Base-by-base conservation (phyloP, 2,888 invertebrate species). In the Acleris emargana region DNA sequence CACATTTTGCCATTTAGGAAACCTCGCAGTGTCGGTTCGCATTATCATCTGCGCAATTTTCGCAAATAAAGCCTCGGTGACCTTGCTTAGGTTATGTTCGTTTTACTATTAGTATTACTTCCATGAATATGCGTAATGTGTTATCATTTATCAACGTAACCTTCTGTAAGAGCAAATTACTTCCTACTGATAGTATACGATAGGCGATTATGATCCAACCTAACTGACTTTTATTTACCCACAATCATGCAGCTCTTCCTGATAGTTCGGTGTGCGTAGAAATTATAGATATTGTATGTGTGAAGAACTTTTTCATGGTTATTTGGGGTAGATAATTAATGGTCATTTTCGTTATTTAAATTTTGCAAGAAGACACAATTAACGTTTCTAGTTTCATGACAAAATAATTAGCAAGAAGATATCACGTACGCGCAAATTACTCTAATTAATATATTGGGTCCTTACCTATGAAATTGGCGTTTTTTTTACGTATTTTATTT, bases 161-260 rank as follows among this genome's bases (percentile, higher is more conserved):
- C 91, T 91, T 91, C 90, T 86, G 76, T 75, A 75, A 80, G 85
- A 84, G 84, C 82, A 87, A 89, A 91, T 90, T 86, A 86, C 89
- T 91, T 91, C 91, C 91, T 89, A 76, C 77, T 87, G 80, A 82
- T 87, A 84, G 38, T 38, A 38, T 73, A 78, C 72, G 80, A 82
- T 87, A 83, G 73, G 78, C 71, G 75, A 71, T 73, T 73, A 68
- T 60, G 62, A 68, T 68, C 73, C 76, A 75, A 80, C 69, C 71
- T 78, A 77, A 72, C 70, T 75, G 76, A 74, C 72, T n/a, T n/a
- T n/a, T 77, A 70, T 72, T 71, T 67, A 70, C 51, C 45, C 38
- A 45, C 47, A 61, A 66, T 57, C 38, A 17, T 17, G 47, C 45
- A 50, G 38, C 51, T 57, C 60, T 66, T 60, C 55, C 51, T 55